Base-by-base conservation (phyloP, 1,140 invertebrate species). In the Papilio glaucus region DNA sequence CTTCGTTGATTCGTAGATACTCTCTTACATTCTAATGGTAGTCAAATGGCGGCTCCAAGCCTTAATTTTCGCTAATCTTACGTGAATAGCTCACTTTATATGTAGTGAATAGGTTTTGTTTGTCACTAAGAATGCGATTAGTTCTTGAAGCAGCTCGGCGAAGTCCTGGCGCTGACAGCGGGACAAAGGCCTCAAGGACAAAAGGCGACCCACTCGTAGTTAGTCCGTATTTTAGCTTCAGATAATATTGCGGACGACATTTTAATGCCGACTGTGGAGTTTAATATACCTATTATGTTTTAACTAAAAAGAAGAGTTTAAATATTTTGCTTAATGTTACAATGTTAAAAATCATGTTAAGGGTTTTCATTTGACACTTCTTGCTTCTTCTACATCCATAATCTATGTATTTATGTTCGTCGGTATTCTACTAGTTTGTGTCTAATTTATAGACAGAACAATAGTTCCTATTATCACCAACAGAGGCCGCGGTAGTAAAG, bases 221-320 rank as follows among this genome's bases (percentile, higher is more conserved):
- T 57, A 57, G 49, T 57, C 49, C 49, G 21, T 57, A 57, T 57
- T 57, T 57, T 24, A 57, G 12, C 49, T 57, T 57, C 21, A 57
- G 49, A 24, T 57, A 57, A 57, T 57, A 57, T 57, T 57, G 49
- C 49, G 49, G 12, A 18, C 49, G 49, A 57, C 49, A 57, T 57
- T 57, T 49, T 57, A 57, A 21, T 33, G 6, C 29, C 9, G 24
- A 26, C 0, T 21, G 49, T 24, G 21, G 21, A 26, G 18, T 57
- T 57, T 26, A 57, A 57, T 57, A 57, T 6, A 21, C 45, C 1
- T 49, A 57, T 57, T 24, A 24, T 57, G 24, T 57, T 57, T 21
- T 5, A 57, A 57, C 49, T 57, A 4, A 12, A 57, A 57, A 57
- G 18, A 57, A 10, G 10, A 49, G 6, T 10, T 15, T 21, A 24